phyloP scores from a whole-genome alignment of 2,888 invertebrate species.

The Cyrtodaria siliqua region DNA sequence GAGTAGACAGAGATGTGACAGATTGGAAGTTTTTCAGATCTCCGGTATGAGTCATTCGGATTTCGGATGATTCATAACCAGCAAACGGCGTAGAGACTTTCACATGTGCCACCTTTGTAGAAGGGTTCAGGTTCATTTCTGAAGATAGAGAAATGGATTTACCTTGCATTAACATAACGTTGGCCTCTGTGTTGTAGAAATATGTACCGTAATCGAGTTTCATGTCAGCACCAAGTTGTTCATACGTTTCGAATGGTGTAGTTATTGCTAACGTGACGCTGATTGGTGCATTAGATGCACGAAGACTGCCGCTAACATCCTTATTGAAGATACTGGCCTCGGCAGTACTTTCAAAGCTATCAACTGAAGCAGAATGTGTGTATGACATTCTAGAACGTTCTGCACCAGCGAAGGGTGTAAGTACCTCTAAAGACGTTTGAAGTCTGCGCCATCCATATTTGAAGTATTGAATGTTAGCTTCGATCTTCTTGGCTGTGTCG shows the following conservation, averaged over 20 bases:
- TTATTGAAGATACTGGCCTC: slow-evolving; percentile 34
- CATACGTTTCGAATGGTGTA: slow-evolving; percentile 45
- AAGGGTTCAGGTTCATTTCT: slow-evolving; percentile 18
- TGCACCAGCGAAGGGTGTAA: slow-evolving; percentile 46
- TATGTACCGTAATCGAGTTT: slow-evolving; percentile 26
- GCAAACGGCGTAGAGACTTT: slow-evolving; percentile 42
- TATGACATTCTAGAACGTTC: slow-evolving; percentile 32
- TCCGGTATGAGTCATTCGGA: slow-evolving; percentile 29
- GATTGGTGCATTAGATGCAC: slow-evolving; percentile 34
- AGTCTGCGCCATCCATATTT: slow-evolving; percentile 54
- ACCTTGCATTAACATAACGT: slow-evolving; percentile 38
- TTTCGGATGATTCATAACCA: slow-evolving; percentile 29
- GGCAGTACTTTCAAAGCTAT: slow-evolving; percentile 55
- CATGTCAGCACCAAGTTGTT: slow-evolving; percentile 36
- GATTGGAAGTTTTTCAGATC: slow-evolving; percentile 39
- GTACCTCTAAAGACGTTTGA: slow-evolving; percentile 34
- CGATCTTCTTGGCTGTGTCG: slow-evolving; percentile 30
- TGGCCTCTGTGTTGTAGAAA: slow-evolving; percentile 27
- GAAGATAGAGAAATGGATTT: slow-evolving; percentile 40
- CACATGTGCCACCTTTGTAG: slow-evolving; percentile 14
- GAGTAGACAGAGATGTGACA: slow-evolving; percentile 11
- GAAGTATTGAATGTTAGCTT: slow-evolving; percentile 24
- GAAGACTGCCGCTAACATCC: slow-evolving; percentile 40
- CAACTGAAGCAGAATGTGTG: slow-evolving; percentile 44
- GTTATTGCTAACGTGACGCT: slow-evolving; percentile 14